Evolutionary conservation across 2,113 vertebrate species (phyloP).

Genomic region (Siniperca chuatsi): DNA sequence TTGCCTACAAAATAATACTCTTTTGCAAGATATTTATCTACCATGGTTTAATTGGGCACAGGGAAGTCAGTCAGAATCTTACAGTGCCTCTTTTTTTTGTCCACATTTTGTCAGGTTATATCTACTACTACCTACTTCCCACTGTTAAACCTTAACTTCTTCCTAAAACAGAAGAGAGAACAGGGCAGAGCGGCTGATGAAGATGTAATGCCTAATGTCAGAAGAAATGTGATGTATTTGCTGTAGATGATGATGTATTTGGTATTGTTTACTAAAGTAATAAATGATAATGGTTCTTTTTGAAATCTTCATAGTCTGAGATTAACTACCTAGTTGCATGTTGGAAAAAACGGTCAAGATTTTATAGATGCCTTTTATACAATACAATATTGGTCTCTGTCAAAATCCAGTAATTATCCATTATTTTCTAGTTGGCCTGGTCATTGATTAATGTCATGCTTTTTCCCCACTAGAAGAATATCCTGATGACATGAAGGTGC

Average conservation of each 20-base stretch:
- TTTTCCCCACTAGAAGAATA: neutral
- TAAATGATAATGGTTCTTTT: neutral
- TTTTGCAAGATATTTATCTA: neutral
- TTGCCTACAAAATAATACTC: neutral
- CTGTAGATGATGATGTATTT: neutral
- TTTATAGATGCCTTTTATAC: neutral
- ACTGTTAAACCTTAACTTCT: neutral
- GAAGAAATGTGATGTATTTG: neutral
- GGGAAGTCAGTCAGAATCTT: neutral
- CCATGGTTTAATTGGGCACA: neutral
- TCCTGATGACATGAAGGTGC: slow-evolving; percentile 35
- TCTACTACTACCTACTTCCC: slow-evolving; percentile 5
- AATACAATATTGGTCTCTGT: neutral
- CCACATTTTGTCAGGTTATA: neutral
- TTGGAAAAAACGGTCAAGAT: neutral
- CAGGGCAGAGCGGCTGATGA: neutral
- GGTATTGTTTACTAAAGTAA: neutral
- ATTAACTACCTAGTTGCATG: slow-evolving; percentile 18
- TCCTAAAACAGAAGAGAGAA: neutral
- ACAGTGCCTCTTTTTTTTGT: slow-evolving; percentile 2
- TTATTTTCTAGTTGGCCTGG: neutral
- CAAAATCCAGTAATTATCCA: neutral
- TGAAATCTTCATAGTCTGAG: neutral
- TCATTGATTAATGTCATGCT: neutral
- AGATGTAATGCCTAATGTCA: neutral